Percentiles rank a stretch among this genome's conserved stretches.
phyloP scores from a whole-genome alignment of 2,797 vertebrate genomes.

The Ispidina lecontei region DNA sequence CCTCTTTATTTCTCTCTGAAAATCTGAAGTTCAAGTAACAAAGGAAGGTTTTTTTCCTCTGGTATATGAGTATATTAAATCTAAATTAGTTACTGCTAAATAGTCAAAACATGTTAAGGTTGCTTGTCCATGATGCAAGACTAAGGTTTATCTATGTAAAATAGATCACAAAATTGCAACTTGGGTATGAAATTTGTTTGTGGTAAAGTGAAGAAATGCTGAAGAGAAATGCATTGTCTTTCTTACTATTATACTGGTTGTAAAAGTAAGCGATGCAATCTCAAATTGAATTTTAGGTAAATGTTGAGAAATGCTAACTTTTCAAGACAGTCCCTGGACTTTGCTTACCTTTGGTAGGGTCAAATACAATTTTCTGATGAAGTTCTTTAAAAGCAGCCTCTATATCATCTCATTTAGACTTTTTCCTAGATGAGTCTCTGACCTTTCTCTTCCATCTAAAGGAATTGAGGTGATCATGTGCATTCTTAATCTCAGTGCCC shows the following conservation, averaged over 20 bases:
- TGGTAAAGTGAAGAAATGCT: background rate
- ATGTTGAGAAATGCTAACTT: constrained; percentile 24
- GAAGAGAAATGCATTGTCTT: background rate
- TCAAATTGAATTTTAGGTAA: constrained; percentile 9
- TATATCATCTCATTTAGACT: constrained; percentile 19
- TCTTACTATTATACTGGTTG: background rate
- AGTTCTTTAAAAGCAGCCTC: constrained; percentile 27
- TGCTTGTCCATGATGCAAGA: background rate
- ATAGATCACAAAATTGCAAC: background rate
- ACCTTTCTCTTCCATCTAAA: constrained; percentile 26
- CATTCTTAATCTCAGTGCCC: constrained; percentile 22
- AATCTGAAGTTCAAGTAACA: background rate
- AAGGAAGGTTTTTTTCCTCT: background rate
- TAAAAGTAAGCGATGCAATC: background rate
- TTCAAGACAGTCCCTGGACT: constrained; percentile 26
- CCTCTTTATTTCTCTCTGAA: background rate
- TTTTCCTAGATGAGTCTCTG: constrained; percentile 10
- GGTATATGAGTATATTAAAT: background rate
- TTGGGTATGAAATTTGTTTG: background rate
- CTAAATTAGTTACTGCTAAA: background rate
- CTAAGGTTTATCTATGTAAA: background rate
- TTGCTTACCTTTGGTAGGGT: constrained; percentile 35
- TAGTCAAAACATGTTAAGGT: background rate
- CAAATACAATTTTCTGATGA: constrained; percentile 50
- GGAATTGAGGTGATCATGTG: background rate